Evolutionary conservation across 2,113 vertebrate genomes (phyloP).

Genomic region (Rhegmatorhina hoffmannsi): DNA sequence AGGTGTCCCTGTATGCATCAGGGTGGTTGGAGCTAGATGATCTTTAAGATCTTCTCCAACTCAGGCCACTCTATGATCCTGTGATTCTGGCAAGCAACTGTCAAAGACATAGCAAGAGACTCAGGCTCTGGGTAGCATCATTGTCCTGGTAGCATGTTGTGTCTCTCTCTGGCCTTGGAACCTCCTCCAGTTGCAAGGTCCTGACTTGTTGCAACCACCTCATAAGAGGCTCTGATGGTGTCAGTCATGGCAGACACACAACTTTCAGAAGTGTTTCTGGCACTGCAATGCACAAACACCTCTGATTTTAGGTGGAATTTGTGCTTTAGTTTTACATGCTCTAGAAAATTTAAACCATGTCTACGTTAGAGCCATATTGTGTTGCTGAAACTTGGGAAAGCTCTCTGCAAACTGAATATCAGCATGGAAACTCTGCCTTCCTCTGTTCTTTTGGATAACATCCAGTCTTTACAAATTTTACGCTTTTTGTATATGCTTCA

Average conservation of each 20-base stretch:
- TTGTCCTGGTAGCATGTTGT: rapidly evolving
- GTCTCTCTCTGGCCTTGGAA: background rate
- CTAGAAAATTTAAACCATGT: background rate
- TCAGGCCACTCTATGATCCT: background rate
- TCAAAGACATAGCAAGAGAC: background rate
- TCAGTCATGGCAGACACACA: background rate
- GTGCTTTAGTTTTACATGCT: background rate
- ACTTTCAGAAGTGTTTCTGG: background rate
- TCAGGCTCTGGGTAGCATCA: rapidly evolving
- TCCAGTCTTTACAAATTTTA: background rate
- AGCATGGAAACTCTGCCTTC: background rate
- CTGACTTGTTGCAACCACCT: background rate
- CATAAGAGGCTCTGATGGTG: background rate
- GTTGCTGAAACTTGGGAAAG: background rate
- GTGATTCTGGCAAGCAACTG: background rate
- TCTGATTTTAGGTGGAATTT: background rate
- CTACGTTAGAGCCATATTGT: background rate
- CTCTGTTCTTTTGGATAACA: background rate
- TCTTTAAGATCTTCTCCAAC: background rate
- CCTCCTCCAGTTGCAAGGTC: background rate
- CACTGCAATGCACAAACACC: rapidly evolving
- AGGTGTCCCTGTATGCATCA: background rate
- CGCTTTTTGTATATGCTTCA: background rate
- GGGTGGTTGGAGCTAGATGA: background rate
- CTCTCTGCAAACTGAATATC: background rate